Percentiles rank a stretch among this genome's conserved stretches.
These are phyloP conservation scores for Odontocerum albicorne DNA, from an alignment of 2,888 invertebrate species.

Conservation along the genomic window DNA sequence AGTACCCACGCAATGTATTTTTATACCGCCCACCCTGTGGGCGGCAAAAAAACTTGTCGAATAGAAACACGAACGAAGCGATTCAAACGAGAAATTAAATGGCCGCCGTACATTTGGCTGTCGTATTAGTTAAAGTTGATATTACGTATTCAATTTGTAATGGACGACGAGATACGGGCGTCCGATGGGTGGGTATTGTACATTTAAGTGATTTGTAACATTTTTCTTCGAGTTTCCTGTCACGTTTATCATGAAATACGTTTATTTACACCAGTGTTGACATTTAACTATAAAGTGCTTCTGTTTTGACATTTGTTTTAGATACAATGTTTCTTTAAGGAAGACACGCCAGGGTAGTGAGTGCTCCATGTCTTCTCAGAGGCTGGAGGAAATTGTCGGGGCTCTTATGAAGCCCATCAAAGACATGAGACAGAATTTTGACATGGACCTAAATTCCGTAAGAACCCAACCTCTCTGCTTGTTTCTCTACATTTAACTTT, in stretches of 20 bases:
- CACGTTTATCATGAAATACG: constrained; percentile 3
- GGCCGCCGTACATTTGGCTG: constrained; percentile 42
- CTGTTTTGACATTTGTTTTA: constrained; percentile 45
- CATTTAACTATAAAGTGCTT: constrained; percentile 25
- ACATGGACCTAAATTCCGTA: constrained; percentile 46
- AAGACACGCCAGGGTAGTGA: constrained; percentile 54
- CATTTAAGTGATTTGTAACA: not conserved
- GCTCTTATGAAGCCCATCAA: constrained; percentile 52
- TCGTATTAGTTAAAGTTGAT: constrained; percentile 45
- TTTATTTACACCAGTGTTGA: constrained; percentile 18
- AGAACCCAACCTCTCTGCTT: constrained; percentile 9
- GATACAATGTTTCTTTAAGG: constrained; percentile 46
- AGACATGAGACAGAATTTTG: constrained; percentile 50
- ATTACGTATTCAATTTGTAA: constrained; percentile 49
- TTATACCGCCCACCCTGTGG: constrained; percentile 15
- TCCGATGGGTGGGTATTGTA: constrained; percentile 21
- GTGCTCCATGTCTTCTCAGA: constrained; percentile 42
- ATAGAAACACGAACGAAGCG: constrained; percentile 41
- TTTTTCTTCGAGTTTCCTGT: not conserved
- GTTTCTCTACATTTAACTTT: not conserved
- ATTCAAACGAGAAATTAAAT: constrained; percentile 55
- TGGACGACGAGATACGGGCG: constrained; percentile 48
- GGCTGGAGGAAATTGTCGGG: constrained; percentile 52
- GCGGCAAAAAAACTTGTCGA: constrained; percentile 15
- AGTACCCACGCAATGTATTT: too few relatives aligned